phyloP scores from a whole-genome alignment of 2,797 vertebrate genomes.

The Alfaro cultratus region DNA sequence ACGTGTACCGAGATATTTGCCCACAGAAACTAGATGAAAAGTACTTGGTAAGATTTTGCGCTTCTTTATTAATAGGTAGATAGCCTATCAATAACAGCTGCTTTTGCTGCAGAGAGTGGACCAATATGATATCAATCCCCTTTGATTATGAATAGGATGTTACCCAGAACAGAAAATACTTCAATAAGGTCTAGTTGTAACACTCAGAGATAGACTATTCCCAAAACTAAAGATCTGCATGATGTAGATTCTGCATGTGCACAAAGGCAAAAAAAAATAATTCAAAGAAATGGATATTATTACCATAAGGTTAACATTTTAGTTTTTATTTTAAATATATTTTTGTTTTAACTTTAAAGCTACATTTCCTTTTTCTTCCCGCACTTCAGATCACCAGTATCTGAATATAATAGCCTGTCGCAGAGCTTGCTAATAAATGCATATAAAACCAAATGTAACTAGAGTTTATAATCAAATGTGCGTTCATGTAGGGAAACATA shows the following conservation, averaged over 20 bases:
- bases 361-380: not conserved
- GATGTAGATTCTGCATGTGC: not conserved
- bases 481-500: not conserved
- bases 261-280: not conserved
- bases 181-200: not conserved
- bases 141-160: not conserved
- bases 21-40: too few relatives aligned
- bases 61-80: not conserved
- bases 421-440: not conserved
- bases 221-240: not conserved
- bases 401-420: not conserved
- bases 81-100: not conserved
- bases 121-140: not conserved
- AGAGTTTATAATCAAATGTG: slow-evolving; percentile 2
- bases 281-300: not conserved
- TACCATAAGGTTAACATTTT: not conserved
- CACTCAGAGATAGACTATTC: not conserved
- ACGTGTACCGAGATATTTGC: too few relatives aligned
- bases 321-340: not conserved
- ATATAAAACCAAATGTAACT: not conserved
- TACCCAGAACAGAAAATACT: not conserved
- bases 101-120: not conserved
- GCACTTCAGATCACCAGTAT: not conserved
- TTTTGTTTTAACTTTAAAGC: not conserved
- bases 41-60: too few relatives aligned